Evolutionary conservation across 2,113 vertebrate genomes (phyloP).

Genomic region (Albula goreensis): DNA sequence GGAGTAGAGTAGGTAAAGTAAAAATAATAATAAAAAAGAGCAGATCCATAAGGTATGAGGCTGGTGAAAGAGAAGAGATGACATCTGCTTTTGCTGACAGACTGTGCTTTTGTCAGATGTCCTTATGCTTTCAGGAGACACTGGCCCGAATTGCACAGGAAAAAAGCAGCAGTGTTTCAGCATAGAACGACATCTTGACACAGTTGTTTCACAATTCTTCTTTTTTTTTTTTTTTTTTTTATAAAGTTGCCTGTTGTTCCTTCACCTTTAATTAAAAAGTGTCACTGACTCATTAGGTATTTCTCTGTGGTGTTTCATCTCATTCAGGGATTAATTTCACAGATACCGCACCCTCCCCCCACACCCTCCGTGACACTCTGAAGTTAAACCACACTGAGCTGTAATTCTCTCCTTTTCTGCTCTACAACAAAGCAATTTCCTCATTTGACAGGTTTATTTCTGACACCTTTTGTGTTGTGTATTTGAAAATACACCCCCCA

Average conservation of each 20-base stretch:
- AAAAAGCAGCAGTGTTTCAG: neutral
- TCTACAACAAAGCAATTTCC: conserved; percentile 44
- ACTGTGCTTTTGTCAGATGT: conserved; percentile 3
- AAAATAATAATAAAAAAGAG: neutral
- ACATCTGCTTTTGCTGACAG: neutral
- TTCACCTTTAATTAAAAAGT: conserved; percentile 31
- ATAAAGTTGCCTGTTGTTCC: conserved; percentile 16
- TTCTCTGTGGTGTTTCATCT: neutral
- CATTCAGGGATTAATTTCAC: neutral
- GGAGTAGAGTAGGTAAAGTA: no score
- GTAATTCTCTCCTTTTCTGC: conserved; percentile 15
- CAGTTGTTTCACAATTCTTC: neutral
- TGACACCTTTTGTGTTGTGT: conserved; percentile 49
- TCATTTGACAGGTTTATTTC: conserved; percentile 61
- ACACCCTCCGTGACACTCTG: neutral
- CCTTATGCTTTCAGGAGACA: neutral
- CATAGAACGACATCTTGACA: conserved; percentile 4
- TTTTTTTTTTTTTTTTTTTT: neutral
- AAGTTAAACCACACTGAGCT: neutral
- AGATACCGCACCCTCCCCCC: neutral
- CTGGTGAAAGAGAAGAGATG: conserved; percentile 18
- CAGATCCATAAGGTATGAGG: neutral
- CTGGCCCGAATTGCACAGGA: neutral
- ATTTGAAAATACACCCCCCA: conserved; percentile 55
- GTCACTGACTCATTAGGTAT: conserved; percentile 1